phyloP scores from a whole-genome alignment of 23 tunicate species.

The Ciona savignyi region DNA sequence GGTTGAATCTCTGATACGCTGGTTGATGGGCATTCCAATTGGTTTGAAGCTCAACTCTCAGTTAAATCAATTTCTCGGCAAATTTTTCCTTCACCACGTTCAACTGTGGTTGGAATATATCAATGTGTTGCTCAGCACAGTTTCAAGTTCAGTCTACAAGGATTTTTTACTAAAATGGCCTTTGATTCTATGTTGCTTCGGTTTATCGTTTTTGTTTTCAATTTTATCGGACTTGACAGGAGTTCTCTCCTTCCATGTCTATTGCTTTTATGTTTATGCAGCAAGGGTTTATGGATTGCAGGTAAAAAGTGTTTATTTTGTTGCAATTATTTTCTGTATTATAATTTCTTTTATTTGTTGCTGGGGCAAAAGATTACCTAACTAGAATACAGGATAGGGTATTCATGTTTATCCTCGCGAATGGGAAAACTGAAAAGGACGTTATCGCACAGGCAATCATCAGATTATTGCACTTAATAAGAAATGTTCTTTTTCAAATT shows the following conservation, averaged over 20 bases:
- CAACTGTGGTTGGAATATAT: constrained; percentile 80
- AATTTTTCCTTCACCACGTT: constrained; percentile 85
- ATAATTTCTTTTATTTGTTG: no score
- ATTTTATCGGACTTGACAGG: constrained; percentile 50
- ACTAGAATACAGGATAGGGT: no score
- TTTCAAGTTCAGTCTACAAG: constrained; percentile 12
- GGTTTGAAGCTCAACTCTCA: constrained; percentile 76
- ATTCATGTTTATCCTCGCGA: no score
- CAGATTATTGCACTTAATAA: no score
- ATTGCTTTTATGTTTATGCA: constrained; percentile 89
- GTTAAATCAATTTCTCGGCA: constrained; percentile 81
- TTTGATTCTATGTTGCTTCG: constrained; percentile 39
- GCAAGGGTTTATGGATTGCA: constrained; percentile 75
- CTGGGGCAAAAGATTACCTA: no score
- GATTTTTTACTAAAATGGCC: constrained; percentile 24
- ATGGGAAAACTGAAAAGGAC: no score
- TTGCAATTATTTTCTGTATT: no score
- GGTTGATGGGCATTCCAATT: constrained; percentile 94
- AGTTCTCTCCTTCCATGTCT: constrained; percentile 58
- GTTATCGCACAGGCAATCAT: no score
- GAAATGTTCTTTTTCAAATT: no score
- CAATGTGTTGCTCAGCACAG: constrained; percentile 20
- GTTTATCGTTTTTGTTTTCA: constrained; percentile 52
- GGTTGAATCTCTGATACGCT: constrained; percentile 60
- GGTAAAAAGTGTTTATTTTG: no score